Evolutionary conservation across 2,113 vertebrate species (phyloP).

Genomic region (Brachyhypopomus gauderio): DNA sequence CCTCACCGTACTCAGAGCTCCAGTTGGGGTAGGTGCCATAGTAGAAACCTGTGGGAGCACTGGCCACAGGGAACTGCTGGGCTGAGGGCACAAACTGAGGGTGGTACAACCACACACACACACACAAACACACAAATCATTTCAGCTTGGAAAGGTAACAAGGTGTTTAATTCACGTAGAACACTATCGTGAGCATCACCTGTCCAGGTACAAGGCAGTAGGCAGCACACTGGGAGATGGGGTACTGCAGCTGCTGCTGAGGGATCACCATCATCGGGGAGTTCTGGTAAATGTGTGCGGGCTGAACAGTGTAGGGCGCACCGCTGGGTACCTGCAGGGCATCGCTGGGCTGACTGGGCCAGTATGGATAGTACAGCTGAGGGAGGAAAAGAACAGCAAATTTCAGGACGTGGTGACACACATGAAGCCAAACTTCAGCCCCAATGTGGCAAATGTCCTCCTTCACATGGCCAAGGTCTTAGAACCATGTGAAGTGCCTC

Average conservation of each 20-base stretch:
- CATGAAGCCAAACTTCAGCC: not conserved
- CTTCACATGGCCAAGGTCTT: not conserved
- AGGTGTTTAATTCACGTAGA: no score
- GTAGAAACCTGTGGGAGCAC: no score
- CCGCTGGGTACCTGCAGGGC: conserved; percentile 86
- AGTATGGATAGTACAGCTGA: conserved; percentile 90
- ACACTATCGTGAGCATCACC: conserved; percentile 61
- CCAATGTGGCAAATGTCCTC: no score
- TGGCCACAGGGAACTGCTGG: no score
- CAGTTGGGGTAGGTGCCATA: no score
- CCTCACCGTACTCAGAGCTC: no score
- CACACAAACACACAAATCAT: no score
- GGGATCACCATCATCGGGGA: conserved; percentile 99
- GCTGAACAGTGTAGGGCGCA: conserved; percentile 84
- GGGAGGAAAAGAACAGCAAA: conserved; percentile 38
- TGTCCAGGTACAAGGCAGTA: conserved; percentile 90
- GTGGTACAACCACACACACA: no score
- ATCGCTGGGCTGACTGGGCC: conserved; percentile 86
- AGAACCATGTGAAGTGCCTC: no score
- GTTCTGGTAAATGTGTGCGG: conserved; percentile 89
- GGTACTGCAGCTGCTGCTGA: conserved; percentile 86
- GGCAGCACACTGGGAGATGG: conserved; percentile 84
- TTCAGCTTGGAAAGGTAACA: no score
- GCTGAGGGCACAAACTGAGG: no score
- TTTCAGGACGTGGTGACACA: not conserved